Evolutionary conservation across 2,797 vertebrate species (phyloP), one percentile per base, ranked within the genome.

Genomic region (Pseudopleuronectes americanus): DNA sequence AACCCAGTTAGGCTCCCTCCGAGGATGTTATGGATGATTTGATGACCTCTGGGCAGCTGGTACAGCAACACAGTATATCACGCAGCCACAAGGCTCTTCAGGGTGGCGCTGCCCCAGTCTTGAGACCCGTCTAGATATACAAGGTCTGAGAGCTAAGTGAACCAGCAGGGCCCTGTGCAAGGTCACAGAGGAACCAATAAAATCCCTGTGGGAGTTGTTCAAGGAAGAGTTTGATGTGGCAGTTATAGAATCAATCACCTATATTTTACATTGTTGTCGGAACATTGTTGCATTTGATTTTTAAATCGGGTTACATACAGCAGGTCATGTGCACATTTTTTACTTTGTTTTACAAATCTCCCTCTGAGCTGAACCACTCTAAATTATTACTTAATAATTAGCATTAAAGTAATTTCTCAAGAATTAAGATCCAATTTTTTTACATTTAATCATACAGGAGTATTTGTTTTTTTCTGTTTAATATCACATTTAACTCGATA

Each of bases 1-100:
- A 65, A 57, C 53, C 57, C 6, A 54, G 59, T 61, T 71, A 16
- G 23, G 24, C 72, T 79, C 76, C 56, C 72, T 67, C 68, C 36
- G 60, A 76, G 82, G 72, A 77, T 8, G 61, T 77, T 77, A 77
- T 58, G 69, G 88, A 87, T 86, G 83, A 89, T 89, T 84, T 85
- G 80, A 87, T 87, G 84, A 71, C 43, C 83, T 79, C 55, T 70
- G 68, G 76, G 88, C 80, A 51, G 76, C 77, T 73, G 57, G 57
- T 76, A 73, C 75, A 70, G 79, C 77, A 70, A 56, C 76, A 69
- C 72, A 77, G 61, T 88, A 86, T 73, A 84, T 93, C 85, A 88
- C 13, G 28, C 79, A 73, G 81, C 74, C 86, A 86, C 82, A 73
- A 81, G 79, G 72, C 69, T 77, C 60, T 55, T 61, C 57, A 1